Conservation (phyloP, 2,797 vertebrate species). For the Phaenicophaeus curvirostris region DNA sequence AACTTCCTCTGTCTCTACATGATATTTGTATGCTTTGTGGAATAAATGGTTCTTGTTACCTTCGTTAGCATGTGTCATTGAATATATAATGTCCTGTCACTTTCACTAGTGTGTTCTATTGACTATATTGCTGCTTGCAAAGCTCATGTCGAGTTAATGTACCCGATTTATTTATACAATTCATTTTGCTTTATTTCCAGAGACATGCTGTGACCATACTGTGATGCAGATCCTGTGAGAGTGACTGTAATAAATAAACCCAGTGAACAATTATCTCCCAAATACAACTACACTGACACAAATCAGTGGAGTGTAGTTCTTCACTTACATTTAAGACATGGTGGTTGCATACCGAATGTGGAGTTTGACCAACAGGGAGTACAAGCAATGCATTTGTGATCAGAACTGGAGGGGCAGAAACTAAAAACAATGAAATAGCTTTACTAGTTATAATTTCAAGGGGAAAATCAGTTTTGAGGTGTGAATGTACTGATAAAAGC, state of each 20-base stretch:
- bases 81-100: slow-evolving; percentile 59
- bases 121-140: slow-evolving; percentile 34
- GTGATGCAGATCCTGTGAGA: slow-evolving; percentile 62
- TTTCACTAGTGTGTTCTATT: slow-evolving; percentile 51
- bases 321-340: slow-evolving; percentile 32
- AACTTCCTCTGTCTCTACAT: slow-evolving; percentile 43
- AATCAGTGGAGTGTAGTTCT: slow-evolving; percentile 42
- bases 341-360: slow-evolving; percentile 29
- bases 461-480: background rate
- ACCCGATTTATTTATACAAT: slow-evolving; percentile 66
- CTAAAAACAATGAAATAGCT: background rate
- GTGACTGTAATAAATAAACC: slow-evolving; percentile 63
- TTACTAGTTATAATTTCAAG: background rate
- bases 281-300: slow-evolving; percentile 57
- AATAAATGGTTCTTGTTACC: slow-evolving; percentile 54
- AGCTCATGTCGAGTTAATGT: slow-evolving; percentile 57
- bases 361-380: slow-evolving; percentile 25
- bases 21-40: slow-evolving; percentile 39
- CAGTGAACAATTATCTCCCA: slow-evolving; percentile 63
- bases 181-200: slow-evolving; percentile 67
- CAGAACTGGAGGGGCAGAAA: background rate
- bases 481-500: background rate
- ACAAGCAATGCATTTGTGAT: slow-evolving; percentile 43
- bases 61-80: slow-evolving; percentile 51
- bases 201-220: slow-evolving; percentile 64